Evolutionary conservation across 2,113 vertebrate genomes (phyloP), one percentile per base, ranked within the genome.

Genomic region (Rhabdornis inornatus): DNA sequence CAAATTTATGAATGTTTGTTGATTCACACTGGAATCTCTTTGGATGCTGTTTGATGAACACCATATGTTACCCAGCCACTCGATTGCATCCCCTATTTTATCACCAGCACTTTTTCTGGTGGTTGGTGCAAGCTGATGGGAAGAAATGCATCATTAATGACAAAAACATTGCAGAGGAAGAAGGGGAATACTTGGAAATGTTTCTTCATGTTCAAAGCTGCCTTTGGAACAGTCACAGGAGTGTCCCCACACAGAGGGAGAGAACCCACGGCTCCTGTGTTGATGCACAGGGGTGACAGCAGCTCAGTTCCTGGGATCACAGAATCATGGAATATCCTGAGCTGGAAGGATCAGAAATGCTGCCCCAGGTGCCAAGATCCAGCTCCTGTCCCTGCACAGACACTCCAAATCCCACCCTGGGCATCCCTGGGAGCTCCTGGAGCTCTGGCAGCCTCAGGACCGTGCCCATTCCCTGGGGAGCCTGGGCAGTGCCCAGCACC

Each of bases 321-420:
- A 37, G 68, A 15, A 15, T 4, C 15, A 4, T 31, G 53, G 76
- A 65, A 30, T 11, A 12, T 9, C n/a, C 60, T 52, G 6, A 44
- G 44, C 0, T 6, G 86, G 37, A 11, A 50, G 70, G 70, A 21
- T 33, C 57, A 77, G 16, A 39, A 60, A 15, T 1, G 13, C 15
- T 31, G 56, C 21, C n/a, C 55, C 42, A 59, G n/a, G 55, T 30
- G 55, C 55, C 42, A 37, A 37, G 13, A 39, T 50, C 5, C 27
- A 37, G 2, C 59, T 0, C 50, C 66, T 49, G 50, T 0, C 39
- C 15, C 47, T 87, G 64, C 28, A 0, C 39, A 52, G 33, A 53
- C 18, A 0, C 13, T 33, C 33, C 27, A 59, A 2, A 30, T 3
- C 60, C 86, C 68, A 23, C 2, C 57, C 56, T 65, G 68, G 5